Conservation (phyloP, 2,113 vertebrate species). For the Nannobrachium achirus region DNA sequence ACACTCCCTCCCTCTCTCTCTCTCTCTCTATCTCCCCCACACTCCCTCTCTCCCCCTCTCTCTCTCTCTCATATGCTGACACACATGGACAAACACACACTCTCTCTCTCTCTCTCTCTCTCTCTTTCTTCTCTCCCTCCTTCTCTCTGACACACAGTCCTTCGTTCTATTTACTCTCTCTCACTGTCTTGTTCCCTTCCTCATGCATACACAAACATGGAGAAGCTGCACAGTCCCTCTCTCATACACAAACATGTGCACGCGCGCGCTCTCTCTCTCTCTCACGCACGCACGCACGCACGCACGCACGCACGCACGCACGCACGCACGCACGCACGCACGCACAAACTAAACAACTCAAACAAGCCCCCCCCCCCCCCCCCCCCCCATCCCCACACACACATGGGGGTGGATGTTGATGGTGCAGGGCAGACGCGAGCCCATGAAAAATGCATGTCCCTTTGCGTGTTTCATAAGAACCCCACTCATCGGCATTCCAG, state of each 20-base stretch:
- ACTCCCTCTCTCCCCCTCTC: slow-evolving; percentile 5
- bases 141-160: not conserved
- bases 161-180: too few species aligned
- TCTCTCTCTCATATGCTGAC: not conserved
- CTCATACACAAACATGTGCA: too few species aligned
- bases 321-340: slow-evolving; percentile 44
- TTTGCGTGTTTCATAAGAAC: slow-evolving; percentile 72
- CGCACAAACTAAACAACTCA: slow-evolving; percentile 45
- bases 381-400: not conserved
- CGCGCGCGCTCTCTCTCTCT: too few species aligned
- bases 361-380: slow-evolving; percentile 39
- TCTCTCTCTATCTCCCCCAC: slow-evolving; percentile 10
- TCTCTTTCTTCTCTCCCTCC: slow-evolving; percentile 5
- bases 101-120: slow-evolving; percentile 1
- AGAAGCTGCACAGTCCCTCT: too few species aligned
- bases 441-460: slow-evolving; percentile 79
- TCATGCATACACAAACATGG: too few species aligned
- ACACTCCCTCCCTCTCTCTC: too few species aligned
- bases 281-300: not conserved
- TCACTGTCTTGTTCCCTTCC: too few species aligned
- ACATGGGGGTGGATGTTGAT: slow-evolving; percentile 35
- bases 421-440: slow-evolving; percentile 59
- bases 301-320: slow-evolving; percentile 38
- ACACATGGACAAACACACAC: slow-evolving; percentile 7
- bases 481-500: slow-evolving; percentile 69